Conservation (phyloP, 2,888 invertebrate genomes). For the Meganola albula region DNA sequence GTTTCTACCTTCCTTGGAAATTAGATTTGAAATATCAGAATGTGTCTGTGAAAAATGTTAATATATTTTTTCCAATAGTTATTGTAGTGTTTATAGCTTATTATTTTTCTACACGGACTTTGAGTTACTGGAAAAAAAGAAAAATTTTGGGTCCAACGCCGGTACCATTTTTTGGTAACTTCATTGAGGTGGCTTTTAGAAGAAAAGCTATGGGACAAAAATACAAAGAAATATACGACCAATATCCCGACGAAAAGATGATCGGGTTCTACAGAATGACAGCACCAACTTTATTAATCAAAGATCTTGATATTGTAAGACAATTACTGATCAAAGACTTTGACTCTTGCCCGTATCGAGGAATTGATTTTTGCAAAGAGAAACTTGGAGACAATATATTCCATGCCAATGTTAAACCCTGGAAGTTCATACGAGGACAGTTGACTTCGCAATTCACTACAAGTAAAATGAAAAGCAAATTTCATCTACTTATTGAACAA, state of each 20-base stretch:
- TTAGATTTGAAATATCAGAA: too few relatives aligned
- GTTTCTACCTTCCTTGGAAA: too few relatives aligned
- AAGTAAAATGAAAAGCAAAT: slow-evolving; percentile 38
- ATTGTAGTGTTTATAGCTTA: slow-evolving; percentile 7
- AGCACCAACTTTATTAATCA: slow-evolving; percentile 38
- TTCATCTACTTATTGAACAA: slow-evolving; percentile 28
- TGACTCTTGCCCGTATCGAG: slow-evolving; percentile 40
- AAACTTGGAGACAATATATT: slow-evolving; percentile 45
- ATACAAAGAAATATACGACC: slow-evolving; percentile 38
- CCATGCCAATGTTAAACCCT: slow-evolving; percentile 34
- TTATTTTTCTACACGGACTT: slow-evolving; percentile 22
- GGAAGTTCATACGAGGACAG: slow-evolving; percentile 37
- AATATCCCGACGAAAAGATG: slow-evolving; percentile 43
- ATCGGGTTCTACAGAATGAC: slow-evolving; percentile 46
- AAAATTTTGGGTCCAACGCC: slow-evolving; percentile 43
- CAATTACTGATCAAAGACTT: slow-evolving; percentile 49
- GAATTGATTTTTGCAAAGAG: slow-evolving; percentile 35
- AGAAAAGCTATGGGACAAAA: slow-evolving; percentile 28
- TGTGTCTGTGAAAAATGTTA: too few relatives aligned
- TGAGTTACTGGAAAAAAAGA: slow-evolving; percentile 24
- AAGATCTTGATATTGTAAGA: slow-evolving; percentile 45
- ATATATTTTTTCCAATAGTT: too few relatives aligned
- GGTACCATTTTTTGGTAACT: slow-evolving; percentile 29
- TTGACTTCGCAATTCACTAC: slow-evolving; percentile 43
- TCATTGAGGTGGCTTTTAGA: slow-evolving; percentile 30